Evolutionary conservation across 1,140 invertebrate genomes (phyloP), one percentile per base, ranked within the genome.

Genomic region (Samia ricini): DNA sequence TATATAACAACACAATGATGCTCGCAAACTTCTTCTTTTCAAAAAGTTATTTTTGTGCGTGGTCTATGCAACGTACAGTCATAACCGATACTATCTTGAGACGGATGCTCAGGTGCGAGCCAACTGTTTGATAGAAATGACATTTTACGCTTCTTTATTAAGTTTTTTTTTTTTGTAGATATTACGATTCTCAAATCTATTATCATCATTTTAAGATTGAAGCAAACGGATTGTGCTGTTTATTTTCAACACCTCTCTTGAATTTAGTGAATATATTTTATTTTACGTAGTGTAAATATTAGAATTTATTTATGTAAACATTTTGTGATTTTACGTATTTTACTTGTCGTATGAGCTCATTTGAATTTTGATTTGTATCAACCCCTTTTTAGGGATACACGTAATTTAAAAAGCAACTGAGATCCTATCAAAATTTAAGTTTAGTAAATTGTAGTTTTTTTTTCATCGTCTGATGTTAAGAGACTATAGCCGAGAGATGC

Each of bases 1-100:
- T 42, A 42, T 42, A 42, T 42, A 42, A 42, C n/a, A n/a, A n/a
- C 33, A 42, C 33, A 42, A 15, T 15, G 33, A 15, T 42, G 33
- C 33, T 42, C 7, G 33, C 63, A 52, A 71, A 69, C 61, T 69
- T 69, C 61, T 69, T 69, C 26, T 61, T 69, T 72, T 69, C 60
- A 64, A 70, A 65, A 65, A 55, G 63, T 56, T 66, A 66, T 66
- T 66, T 62, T 58, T 66, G 59, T 49, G 19, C 51, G 50, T 12
- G 55, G n/a, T 33, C 8, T 18, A 29, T 22, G 20, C 21, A 52
- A 52, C 20, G 20, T 23, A 52, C 51, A 42, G 24, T 56, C 55
- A 56, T 29, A 56, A 56, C 22, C n/a, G 26, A 29, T 56, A 19
- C 51, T 52, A 52, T 56, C 12, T 56, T 29, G 55, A n/a, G 55